Base-by-base conservation (phyloP, 1,140 invertebrate genomes). In the Caerostris extrusa region DNA sequence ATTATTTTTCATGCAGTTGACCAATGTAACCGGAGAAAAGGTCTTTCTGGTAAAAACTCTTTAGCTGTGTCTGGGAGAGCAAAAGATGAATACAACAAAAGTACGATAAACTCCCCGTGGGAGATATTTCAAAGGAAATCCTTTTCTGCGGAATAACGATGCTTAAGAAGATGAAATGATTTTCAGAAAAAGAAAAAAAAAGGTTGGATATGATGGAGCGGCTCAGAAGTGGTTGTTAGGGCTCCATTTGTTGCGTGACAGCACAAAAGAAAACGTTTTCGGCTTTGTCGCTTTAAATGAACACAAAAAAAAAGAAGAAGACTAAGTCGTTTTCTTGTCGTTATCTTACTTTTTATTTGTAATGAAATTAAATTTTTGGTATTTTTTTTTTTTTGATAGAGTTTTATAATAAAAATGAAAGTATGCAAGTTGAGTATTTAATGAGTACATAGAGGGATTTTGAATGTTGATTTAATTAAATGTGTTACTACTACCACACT, bases 101-200 rank as follows among this genome's bases (percentile, higher is more conserved):
- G 34, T 34, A 77, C 12, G 34, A 77, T 77, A 77, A 77, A 77
- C 12, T 53, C 71, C 34, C 71, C 10, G 3, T 14, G 71, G 71
- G 71, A 50, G 71, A 50, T 50, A 12, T 50, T 77, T 77, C 10
- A 50, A 77, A 77, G 53, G 34, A 50, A 77, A 77, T 53, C 7
- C 34, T 53, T 77, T 77, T 77, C 34, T 50, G 34, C 10, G 34
- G 50, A 77, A 77, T 77, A 77, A 77, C 71, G 34, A 53, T 50
- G 71, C 34, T 12, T 77, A 77, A 77, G 71, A 77, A 77, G 71
- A 77, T 77, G 71, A 77, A 50, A 77, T 77, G 71, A 77, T 50
- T 77, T 77, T 10, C 19, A 50, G 14, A 12, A 50, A 50, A 50
- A 12, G 53, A 77, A 50, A 50, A 77, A 34, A 77, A 77, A 71